Evolutionary conservation across 2,797 vertebrate genomes (phyloP), one percentile per base, ranked within the genome.

Genomic region (Hippoglossus hippoglossus): DNA sequence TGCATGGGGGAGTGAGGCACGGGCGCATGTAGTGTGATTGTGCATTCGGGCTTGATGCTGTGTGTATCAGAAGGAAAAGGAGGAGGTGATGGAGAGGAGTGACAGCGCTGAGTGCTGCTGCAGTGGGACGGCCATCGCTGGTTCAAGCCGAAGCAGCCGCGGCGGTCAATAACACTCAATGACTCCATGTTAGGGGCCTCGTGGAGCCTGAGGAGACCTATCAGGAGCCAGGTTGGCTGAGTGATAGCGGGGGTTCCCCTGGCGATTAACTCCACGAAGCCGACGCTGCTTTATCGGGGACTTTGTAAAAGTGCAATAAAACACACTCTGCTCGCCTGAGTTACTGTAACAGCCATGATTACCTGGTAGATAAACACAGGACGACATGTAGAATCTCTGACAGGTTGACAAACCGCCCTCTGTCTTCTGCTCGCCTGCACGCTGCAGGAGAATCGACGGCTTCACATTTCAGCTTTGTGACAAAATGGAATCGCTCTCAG

Each of bases 141-240:
- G 83, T 83, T 73, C 41, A 49, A 70, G 62, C 65, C 6, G n/a
- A 61, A 71, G 57, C 75, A 78, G 66, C 44, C 19, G 2, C 70
- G 46, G 21, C 6, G 16, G 70, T 89, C 84, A 74, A 84, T 87
- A 87, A 62, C 49, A 47, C 72, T 84, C 66, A 18, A 51, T 75
- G 77, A 19, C 69, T 78, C 21, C 25, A 54, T 28, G 63, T 85
- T 66, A 63, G 53, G 26, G 67, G 25, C 39, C 73, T 60, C 9
- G 2, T 54, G 62, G 59, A 71, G 58, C 66, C 75, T 34, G 65
- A 70, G 68, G 67, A 72, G 74, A 54, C 70, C 76, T 63, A 73
- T 80, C 78, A 81, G 46, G 56, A 73, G 41, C 62, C 68, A 73
- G 75, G 63, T 52, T 56, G 58, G 55, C 63, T 50, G 74, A 79